Base-by-base conservation (phyloP, 1,140 invertebrate species). In the Drosophila varians region DNA sequence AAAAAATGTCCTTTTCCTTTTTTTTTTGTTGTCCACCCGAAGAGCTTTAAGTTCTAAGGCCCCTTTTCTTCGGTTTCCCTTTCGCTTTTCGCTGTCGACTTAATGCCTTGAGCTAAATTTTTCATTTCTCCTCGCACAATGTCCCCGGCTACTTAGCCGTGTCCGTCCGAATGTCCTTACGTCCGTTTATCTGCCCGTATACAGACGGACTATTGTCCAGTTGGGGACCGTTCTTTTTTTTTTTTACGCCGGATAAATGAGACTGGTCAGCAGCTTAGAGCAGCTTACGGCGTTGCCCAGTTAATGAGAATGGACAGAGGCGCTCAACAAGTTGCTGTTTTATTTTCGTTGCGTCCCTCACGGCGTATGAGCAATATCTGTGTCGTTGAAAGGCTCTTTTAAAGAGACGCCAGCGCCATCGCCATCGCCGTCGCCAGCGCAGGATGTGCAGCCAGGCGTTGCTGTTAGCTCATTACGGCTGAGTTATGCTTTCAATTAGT, bases 401-500 rank as follows among this genome's bases (percentile, higher is more conserved):
- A 49, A 36, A 52, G 48, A 36, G 21, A 26, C 23, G 57, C 60
- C 21, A 21, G 70, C 9, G 18, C 25, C n/a, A n/a, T n/a, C n/a
- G n/a, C n/a, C n/a, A n/a, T n/a, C n/a, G n/a, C n/a, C n/a, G n/a
- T n/a, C n/a, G n/a, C 60, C 21, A 21, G 70, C 9, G 18, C 25
- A 21, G 48, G 42, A 47, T 54, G 71, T 58, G 71, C 61, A 68
- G 38, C 57, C 26, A 65, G 53, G 56, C 66, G 46, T 40, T 18
- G 54, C 48, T 45, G 56, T 54, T 43, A 58, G 62, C 80, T 77
- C 82, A 80, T 86, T 80, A 87, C 36, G 51, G 55, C 76, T 87
- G 76, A 87, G 73, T 87, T 87, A 87, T 86, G 76, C 72, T 77
- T 86, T 86, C 77, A 86, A 86, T 86, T 87, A 84, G 82, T 86